phyloP scores from a whole-genome alignment of 2,113 vertebrate genomes.

The Sylvietta virens region DNA sequence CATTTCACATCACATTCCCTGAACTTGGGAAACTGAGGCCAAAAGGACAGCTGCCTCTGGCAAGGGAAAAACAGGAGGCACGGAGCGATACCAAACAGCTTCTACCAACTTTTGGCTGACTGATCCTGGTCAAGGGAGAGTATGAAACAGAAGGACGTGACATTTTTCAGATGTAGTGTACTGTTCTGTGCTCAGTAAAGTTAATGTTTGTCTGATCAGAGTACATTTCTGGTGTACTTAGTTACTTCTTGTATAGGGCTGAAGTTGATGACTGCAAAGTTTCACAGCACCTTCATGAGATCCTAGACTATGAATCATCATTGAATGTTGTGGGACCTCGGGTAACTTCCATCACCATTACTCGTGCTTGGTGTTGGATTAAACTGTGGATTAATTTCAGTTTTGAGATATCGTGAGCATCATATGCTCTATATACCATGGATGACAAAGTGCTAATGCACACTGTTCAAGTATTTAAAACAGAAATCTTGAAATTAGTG shows the following conservation, averaged over 20 bases:
- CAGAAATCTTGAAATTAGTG: constrained; percentile 21
- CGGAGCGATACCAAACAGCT: neutral
- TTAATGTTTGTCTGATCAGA: neutral
- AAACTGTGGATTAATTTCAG: neutral
- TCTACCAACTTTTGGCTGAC: neutral
- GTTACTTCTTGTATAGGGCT: neutral
- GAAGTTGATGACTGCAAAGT: neutral
- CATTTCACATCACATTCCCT: neutral
- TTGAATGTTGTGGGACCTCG: neutral
- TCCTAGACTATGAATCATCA: neutral
- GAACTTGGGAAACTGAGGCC: neutral
- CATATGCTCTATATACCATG: neutral
- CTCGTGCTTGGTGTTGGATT: neutral
- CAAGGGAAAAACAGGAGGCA: neutral
- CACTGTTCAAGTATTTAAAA: neutral
- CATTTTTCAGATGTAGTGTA: neutral
- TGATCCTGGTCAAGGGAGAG: neutral
- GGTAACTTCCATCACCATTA: neutral
- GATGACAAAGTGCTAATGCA: neutral
- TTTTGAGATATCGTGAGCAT: neutral
- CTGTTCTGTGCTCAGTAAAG: neutral
- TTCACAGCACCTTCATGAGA: neutral
- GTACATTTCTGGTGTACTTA: neutral
- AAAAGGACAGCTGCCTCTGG: neutral
- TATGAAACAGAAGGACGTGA: neutral